A percentile compares a stretch with the other conserved stretches of the same genome.
phyloP scores from a whole-genome alignment of 2,797 vertebrate species.

The Calcarius lapponicus region DNA sequence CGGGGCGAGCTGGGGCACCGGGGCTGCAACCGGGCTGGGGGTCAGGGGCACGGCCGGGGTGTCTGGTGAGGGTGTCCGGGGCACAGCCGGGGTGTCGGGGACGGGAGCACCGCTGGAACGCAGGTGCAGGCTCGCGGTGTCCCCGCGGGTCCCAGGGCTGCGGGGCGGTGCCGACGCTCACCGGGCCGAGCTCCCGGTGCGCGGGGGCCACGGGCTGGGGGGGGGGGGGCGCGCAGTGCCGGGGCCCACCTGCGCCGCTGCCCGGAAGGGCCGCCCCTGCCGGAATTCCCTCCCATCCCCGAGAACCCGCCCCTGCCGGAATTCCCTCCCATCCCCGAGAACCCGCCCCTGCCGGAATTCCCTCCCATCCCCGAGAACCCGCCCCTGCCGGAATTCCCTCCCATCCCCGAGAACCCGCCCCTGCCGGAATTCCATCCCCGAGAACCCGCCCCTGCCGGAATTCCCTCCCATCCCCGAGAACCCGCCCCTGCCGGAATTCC shows the following conservation, averaged over 20 bases:
- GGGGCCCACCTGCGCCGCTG: neutral
- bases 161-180: no score
- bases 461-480: neutral
- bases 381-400: neutral
- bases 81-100: no score
- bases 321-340: neutral
- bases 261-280: accelerated
- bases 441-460: no score
- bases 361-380: neutral
- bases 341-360: neutral
- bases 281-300: neutral
- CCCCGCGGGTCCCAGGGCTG: no score
- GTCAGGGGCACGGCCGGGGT: neutral
- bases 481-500: neutral
- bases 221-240: accelerated
- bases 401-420: neutral
- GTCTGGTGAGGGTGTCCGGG: neutral
- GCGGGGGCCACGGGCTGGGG: accelerated
- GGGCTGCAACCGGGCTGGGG: neutral
- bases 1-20: neutral
- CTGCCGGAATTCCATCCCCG: neutral
- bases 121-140: accelerated
- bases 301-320: no score
- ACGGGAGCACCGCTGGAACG: neutral
- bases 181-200: neutral